Conservation (phyloP, 2,888 invertebrate genomes). For the Icerya purchasi region DNA sequence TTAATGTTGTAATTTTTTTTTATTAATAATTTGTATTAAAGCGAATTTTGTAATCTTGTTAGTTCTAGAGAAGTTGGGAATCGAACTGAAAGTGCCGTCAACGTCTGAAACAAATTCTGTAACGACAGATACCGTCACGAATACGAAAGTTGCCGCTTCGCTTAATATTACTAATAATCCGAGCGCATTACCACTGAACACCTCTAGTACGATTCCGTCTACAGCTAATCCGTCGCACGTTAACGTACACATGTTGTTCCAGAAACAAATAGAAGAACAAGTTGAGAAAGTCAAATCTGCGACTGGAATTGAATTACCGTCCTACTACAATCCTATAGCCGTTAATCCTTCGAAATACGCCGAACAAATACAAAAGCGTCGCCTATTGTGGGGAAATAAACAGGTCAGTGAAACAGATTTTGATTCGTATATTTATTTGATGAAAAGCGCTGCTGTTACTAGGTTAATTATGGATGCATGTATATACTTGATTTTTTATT, state of each 20-base stretch:
- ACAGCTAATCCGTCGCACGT: constrained; percentile 20
- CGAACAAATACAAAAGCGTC: constrained; percentile 76
- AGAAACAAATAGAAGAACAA: constrained; percentile 28
- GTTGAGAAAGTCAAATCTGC: constrained; percentile 23
- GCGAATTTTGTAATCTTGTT: constrained; percentile 2
- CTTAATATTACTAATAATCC: neutral
- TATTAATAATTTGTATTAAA: no score
- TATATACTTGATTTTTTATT: neutral
- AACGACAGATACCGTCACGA: neutral
- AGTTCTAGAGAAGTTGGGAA: constrained; percentile 22
- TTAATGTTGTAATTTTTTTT: no score
- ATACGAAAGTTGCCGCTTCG: neutral
- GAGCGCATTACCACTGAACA: neutral
- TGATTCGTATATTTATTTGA: no score
- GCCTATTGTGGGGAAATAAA: constrained; percentile 58
- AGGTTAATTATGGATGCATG: no score
- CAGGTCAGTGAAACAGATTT: constrained; percentile 1
- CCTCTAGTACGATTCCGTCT: neutral
- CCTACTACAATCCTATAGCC: constrained; percentile 51
- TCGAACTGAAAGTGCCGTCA: constrained; percentile 19
- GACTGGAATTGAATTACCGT: constrained; percentile 34
- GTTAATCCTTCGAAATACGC: constrained; percentile 63
- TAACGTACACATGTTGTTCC: constrained; percentile 33
- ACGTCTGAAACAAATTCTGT: neutral
- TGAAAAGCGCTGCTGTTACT: no score